Evolutionary conservation across 2,113 vertebrate species (phyloP).

Genomic region (Danionella cerebrum): DNA sequence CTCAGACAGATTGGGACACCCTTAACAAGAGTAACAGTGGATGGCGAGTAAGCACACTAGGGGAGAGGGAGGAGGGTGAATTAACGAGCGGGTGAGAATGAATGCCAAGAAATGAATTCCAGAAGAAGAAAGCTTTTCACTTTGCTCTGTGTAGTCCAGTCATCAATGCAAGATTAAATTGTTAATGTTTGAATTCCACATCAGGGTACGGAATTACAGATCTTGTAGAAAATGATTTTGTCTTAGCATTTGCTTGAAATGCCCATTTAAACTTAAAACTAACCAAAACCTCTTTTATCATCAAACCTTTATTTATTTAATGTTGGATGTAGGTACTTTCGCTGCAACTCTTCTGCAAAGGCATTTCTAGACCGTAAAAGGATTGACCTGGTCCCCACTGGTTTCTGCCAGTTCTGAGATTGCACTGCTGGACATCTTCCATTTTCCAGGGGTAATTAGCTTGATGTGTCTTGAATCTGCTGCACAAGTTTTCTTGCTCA

Average conservation of each 20-base stretch:
- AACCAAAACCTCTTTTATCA: no score
- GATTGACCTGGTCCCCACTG: no score
- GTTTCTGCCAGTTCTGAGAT: no score
- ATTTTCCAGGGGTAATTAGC: no score
- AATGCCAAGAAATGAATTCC: conserved; percentile 20
- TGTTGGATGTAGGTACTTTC: no score
- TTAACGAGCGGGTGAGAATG: conserved; percentile 24
- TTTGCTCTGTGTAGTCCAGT: not conserved
- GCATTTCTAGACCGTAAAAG: no score
- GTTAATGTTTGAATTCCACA: not conserved
- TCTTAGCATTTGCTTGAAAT: not conserved
- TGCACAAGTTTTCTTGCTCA: no score
- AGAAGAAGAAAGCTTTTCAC: conserved; percentile 1
- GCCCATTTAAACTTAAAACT: not conserved
- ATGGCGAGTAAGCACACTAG: not conserved
- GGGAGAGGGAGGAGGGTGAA: conserved; percentile 17
- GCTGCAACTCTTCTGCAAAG: no score
- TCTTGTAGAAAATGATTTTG: not conserved
- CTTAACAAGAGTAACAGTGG: conserved; percentile 31
- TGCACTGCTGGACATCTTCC: no score
- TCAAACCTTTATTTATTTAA: no score
- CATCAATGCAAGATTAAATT: not conserved
- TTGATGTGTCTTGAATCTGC: no score
- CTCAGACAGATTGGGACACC: conserved; percentile 35
- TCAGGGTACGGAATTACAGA: not conserved